These are phyloP conservation scores for Glyphotaelius pellucidus DNA, from an alignment of 2,888 invertebrate genomes.

Conservation along the genomic window DNA sequence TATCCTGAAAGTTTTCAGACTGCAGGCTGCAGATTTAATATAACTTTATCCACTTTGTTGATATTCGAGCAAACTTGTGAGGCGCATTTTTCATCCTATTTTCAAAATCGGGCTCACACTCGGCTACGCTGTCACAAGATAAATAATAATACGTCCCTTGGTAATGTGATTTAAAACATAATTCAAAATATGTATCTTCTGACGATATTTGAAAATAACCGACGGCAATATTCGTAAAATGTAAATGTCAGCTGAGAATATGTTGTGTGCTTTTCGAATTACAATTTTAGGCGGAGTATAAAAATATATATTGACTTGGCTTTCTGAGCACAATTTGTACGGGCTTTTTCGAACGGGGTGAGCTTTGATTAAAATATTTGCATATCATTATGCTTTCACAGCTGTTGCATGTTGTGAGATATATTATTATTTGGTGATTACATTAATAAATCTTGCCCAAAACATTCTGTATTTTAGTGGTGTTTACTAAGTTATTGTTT, in stretches of 20 bases:
- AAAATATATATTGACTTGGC: not conserved
- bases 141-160: not conserved
- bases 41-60: not conserved
- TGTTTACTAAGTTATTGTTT: too few relatives aligned
- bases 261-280: not conserved
- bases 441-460: not conserved
- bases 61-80: not conserved
- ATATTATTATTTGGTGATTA: not conserved
- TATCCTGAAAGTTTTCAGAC: constrained; percentile 59
- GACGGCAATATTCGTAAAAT: not conserved
- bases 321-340: not conserved
- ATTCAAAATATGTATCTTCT: not conserved
- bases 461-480: too few relatives aligned
- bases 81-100: constrained; percentile 13
- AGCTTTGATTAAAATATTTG: not conserved
- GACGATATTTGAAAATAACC: not conserved
- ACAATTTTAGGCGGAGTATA: not conserved
- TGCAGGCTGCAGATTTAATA: constrained; percentile 53
- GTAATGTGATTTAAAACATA: too few relatives aligned
- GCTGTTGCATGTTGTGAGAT: not conserved
- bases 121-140: not conserved
- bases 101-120: not conserved
- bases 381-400: not conserved
- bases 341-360: not conserved
- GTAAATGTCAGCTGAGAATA: not conserved